Base-by-base conservation (phyloP, 1,140 invertebrate species). In the Pseudomyrmex dendroicus region DNA sequence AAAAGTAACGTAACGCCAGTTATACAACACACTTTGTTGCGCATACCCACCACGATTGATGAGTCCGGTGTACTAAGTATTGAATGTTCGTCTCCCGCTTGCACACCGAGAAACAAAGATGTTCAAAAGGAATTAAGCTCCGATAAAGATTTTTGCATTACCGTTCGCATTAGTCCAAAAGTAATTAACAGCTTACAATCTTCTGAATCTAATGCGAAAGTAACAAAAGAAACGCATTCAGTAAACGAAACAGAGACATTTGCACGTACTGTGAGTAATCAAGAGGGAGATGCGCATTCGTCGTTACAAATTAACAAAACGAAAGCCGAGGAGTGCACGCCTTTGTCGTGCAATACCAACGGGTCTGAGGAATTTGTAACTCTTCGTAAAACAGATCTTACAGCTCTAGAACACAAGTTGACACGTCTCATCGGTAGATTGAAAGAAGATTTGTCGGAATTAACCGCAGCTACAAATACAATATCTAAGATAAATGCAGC, bases 401-500 rank as follows among this genome's bases (percentile, higher is more conserved):
- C 12, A 20, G 9, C 7, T 66, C 56, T 77, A 9, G 8, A 9
- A 22, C 46, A 25, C 7, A 56, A 66, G 2, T 20, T 77, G n/a
- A 7, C 64, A 20, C 7, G n/a, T 66, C 8, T 46, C 1, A 44
- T 66, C 13, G 5, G 13, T 10, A 66, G n/a, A 22, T 2, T 66
- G 9, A 74, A 84, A 35, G 17, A 82, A 62, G 73, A 73, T 44
- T 0, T 52, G 12, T 20, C 20, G 3, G 52, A 15, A 12, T 50
- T 72, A 62, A 57, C 17, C 12, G 8, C 0, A 52, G 2, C 82
- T 9, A 22, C 13, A 13, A 62, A 57, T 25, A 13, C 73, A 25
- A 54, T 87, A 57, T 76, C 35, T 48, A 7, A 10, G 12, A 22
- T 22, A 35, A 62, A 63, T 52, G n/a, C 17, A 7, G 13, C 13